Base-by-base conservation (phyloP, 64 coral and sea anemone genomes). In the Orbicella faveolata region DNA sequence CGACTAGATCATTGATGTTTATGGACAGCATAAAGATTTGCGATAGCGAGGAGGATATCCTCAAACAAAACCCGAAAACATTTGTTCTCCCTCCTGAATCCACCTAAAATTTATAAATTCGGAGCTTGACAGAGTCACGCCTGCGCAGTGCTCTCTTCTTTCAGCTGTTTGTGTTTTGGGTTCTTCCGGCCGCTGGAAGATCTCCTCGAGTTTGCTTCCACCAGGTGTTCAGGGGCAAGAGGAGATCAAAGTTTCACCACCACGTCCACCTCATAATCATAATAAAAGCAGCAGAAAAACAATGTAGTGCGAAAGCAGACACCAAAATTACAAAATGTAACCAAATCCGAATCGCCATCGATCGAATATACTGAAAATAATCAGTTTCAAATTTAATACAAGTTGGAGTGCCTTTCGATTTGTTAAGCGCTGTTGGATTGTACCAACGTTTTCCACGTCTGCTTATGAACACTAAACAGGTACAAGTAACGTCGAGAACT, bases 101-200 rank as follows among this genome's bases (percentile, higher is more conserved):
- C 81, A 83, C 81, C 81, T 65, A 83, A 83, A 83, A 52, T 78
- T 30, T 62, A 64, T 59, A 59, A 59, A 57, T 69, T 69, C 66
- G 10, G 66, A 69, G 61, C 75, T 57, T 85, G 82, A 85, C 82
- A 85, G 82, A 33, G 39, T 26, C 11, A 65, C 37, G 82, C 36
- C 21, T 85, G 82, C 82, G 82, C 82, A 85, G 63, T 73, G 48
- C 3, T 0, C 25, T 15, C 37, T 13, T 30, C 12, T 85, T 85
- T 85, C 82, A 85, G 82, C 82, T 85, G 82, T 85, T 52, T 52
- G 11, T 23, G 18, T 68, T 85, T 53, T 52, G 20, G 3, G 19
- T 68, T 19, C 63, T 84, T 84, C 81, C 81, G 81, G 36, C 33
- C 41, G 19, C 23, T 20, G 37, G 64, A 72, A 72, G 82, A 72